phyloP scores from a whole-genome alignment of 2,113 vertebrate genomes.

The Sander vitreus region DNA sequence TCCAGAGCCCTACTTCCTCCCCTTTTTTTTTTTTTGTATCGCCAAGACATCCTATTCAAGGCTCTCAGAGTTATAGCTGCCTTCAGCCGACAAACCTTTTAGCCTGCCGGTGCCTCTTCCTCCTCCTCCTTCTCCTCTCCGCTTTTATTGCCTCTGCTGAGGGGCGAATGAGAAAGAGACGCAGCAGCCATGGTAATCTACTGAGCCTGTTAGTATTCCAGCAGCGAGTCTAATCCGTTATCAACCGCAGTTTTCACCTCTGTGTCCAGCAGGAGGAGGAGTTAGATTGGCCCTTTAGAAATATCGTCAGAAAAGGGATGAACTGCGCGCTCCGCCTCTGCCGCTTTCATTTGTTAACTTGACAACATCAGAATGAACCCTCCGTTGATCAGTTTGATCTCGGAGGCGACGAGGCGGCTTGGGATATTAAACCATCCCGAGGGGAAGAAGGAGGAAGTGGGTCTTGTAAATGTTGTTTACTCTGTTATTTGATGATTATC shows the following conservation, averaged over 20 bases:
- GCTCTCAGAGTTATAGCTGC: conserved; percentile 67
- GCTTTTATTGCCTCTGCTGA: conserved; percentile 71
- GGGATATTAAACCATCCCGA: conserved; percentile 66
- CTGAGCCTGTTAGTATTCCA: conserved; percentile 72
- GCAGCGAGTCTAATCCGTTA: conserved; percentile 59
- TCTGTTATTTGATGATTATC: conserved; percentile 57
- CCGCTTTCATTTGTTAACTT: conserved; percentile 66
- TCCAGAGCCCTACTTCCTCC: conserved; percentile 1
- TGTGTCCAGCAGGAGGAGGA: conserved; percentile 58
- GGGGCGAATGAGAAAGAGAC: conserved; percentile 47
- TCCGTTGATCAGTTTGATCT: conserved; percentile 69
- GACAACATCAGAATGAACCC: conserved; percentile 74
- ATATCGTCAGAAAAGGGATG: conserved; percentile 33
- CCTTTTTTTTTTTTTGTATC: conserved; percentile 23
- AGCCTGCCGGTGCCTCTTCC: conserved; percentile 22
- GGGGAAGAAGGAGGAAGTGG: conserved; percentile 16
- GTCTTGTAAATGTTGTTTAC: conserved; percentile 73
- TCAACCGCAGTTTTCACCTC: conserved; percentile 68
- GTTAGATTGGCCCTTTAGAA: conserved; percentile 52
- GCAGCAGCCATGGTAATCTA: conserved; percentile 61
- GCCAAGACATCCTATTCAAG: conserved; percentile 50
- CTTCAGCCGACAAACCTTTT: conserved; percentile 61
- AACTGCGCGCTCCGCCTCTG: background rate
- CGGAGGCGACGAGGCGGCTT: conserved; percentile 14
- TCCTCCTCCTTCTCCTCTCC: conserved; percentile 20